These are phyloP conservation scores for Crotalus horridus DNA, from an alignment of 2,113 vertebrate species.

Conservation along the genomic window DNA sequence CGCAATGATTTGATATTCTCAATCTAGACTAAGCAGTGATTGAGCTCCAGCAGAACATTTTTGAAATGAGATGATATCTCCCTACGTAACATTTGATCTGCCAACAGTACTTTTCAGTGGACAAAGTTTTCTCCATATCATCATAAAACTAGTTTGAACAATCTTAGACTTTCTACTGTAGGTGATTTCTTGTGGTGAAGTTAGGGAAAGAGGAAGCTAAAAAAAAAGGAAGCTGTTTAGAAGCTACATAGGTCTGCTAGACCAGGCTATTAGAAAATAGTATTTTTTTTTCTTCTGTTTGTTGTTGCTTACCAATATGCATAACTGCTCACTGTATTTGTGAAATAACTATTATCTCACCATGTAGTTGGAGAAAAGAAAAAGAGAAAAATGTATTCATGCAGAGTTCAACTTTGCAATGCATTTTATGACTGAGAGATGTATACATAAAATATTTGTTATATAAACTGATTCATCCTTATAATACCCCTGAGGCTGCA, in stretches of 20 bases:
- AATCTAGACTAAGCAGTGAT: background rate
- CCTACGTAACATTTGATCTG: background rate
- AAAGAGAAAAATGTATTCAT: background rate
- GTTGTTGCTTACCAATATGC: background rate
- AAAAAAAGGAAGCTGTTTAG: background rate
- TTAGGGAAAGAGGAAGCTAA: too few species aligned
- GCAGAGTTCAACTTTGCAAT: background rate
- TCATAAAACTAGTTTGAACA: background rate
- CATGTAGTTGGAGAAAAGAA: background rate
- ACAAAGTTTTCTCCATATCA: background rate
- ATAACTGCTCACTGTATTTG: background rate
- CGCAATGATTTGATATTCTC: background rate
- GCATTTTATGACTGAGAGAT: constrained; percentile 19
- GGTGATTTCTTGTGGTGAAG: background rate
- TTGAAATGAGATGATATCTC: background rate
- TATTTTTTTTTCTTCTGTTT: background rate
- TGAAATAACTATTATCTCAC: background rate
- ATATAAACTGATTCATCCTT: constrained; percentile 14
- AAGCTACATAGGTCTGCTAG: background rate
- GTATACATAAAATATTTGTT: constrained; percentile 16
- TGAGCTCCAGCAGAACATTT: background rate
- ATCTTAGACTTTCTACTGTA: background rate
- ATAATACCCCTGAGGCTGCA: background rate
- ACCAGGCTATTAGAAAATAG: background rate
- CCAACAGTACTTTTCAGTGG: background rate